phyloP scores from a whole-genome alignment of 2,888 invertebrate species.

The Phrixothrix hirtus region DNA sequence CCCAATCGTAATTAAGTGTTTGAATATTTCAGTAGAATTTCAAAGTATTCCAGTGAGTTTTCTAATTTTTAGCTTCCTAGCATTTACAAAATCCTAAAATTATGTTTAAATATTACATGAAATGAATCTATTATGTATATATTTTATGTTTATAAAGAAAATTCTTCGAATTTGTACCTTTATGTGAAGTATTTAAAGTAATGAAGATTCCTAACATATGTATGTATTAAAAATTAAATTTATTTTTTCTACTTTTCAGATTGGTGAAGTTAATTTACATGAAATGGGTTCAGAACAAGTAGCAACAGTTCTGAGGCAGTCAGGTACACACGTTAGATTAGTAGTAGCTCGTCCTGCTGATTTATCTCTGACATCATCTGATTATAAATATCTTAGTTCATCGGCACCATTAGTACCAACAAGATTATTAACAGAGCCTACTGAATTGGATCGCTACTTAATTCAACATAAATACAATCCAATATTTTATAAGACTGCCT shows the following conservation, averaged over 20 bases:
- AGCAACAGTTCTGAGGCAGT: slow-evolving; percentile 91
- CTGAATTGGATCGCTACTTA: slow-evolving; percentile 83
- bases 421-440: slow-evolving; percentile 80
- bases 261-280: slow-evolving; percentile 70
- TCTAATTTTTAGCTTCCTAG: too few relatives aligned
- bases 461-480: slow-evolving; percentile 81
- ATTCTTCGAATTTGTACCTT: too few relatives aligned
- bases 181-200: too few relatives aligned
- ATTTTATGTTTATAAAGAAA: not conserved
- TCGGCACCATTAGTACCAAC: slow-evolving; percentile 69
- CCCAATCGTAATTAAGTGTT: too few relatives aligned
- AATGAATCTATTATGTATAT: too few relatives aligned
- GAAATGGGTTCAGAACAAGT: slow-evolving; percentile 99
- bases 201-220: too few relatives aligned
- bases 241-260: slow-evolving; percentile 42
- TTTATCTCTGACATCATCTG: slow-evolving; percentile 61
- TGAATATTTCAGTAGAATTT: too few relatives aligned
- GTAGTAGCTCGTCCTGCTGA: slow-evolving; percentile 93
- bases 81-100: too few relatives aligned
- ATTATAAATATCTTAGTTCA: slow-evolving; percentile 63
- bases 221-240: too few relatives aligned
- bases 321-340: slow-evolving; percentile 91
- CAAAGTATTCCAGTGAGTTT: too few relatives aligned
- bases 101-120: too few relatives aligned
- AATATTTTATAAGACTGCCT: slow-evolving; percentile 59